Evolutionary conservation across 1,140 invertebrate species (phyloP).

Genomic region (Hylaeus anthracinus): DNA sequence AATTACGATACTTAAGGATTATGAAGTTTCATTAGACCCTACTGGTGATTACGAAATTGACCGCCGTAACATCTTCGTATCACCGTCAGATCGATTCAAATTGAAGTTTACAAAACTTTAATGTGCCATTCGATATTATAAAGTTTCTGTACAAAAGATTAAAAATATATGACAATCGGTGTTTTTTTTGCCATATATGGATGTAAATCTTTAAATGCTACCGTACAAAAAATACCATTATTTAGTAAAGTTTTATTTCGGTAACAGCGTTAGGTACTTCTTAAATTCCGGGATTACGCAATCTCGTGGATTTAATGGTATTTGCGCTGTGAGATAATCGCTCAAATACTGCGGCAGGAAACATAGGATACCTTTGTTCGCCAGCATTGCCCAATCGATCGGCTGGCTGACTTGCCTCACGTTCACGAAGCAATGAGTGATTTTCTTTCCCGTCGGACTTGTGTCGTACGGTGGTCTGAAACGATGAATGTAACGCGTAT

Average conservation of each 20-base stretch:
- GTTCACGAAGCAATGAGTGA: slow-evolving; percentile 83
- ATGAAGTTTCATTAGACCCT: slow-evolving; percentile 75
- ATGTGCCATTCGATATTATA: background rate
- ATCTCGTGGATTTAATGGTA: slow-evolving; percentile 75
- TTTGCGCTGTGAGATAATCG: slow-evolving; percentile 78
- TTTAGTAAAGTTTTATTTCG: slow-evolving; percentile 58
- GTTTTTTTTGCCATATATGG: slow-evolving; percentile 28
- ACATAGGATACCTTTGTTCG: slow-evolving; percentile 80
- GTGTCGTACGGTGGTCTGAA: slow-evolving; percentile 75
- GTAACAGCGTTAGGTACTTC: slow-evolving; percentile 75
- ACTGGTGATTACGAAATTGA: slow-evolving; percentile 32
- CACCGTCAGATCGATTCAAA: slow-evolving; percentile 33
- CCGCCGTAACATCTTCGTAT: slow-evolving; percentile 53
- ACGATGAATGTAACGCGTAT: background rate
- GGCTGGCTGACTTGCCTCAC: slow-evolving; percentile 78
- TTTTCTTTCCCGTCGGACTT: slow-evolving; percentile 72
- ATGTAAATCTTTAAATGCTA: slow-evolving; percentile 3
- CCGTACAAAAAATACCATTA: background rate
- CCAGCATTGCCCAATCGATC: slow-evolving; percentile 80
- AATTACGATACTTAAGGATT: slow-evolving; percentile 77
- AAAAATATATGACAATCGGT: background rate
- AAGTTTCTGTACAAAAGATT: background rate
- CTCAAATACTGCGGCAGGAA: slow-evolving; percentile 83
- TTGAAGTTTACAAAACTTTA: slow-evolving; percentile 60
- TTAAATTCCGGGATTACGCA: slow-evolving; percentile 78